Conservation (phyloP, 2,113 vertebrate species). For the Elephantulus edwardii region DNA sequence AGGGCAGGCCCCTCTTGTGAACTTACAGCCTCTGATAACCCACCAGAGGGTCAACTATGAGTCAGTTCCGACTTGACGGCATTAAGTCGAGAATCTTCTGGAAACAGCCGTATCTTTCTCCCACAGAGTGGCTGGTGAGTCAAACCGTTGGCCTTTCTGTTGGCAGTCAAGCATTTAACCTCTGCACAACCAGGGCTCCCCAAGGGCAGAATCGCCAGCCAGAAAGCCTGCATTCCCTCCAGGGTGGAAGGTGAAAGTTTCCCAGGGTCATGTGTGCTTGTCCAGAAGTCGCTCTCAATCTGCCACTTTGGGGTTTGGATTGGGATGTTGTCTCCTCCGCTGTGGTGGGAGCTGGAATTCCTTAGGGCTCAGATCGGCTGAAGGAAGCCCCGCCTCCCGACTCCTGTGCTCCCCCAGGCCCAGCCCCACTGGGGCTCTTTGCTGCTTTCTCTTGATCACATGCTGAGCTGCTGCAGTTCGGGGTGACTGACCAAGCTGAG, state of each 20-base stretch:
- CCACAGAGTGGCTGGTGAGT: background rate
- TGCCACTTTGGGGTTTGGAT: background rate
- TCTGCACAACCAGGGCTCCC: background rate
- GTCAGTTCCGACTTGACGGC: too few relatives aligned
- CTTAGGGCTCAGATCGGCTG: background rate
- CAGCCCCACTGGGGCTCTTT: accelerated
- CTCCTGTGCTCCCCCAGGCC: background rate
- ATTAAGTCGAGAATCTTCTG: too few relatives aligned
- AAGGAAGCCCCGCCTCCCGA: background rate
- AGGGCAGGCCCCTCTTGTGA: too few relatives aligned
- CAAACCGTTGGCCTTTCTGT: background rate
- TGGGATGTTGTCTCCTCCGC: background rate
- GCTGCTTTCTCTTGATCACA: background rate
- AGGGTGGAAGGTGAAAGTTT: background rate
- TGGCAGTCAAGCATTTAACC: background rate
- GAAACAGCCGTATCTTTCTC: background rate
- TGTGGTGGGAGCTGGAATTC: background rate
- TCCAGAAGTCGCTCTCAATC: background rate
- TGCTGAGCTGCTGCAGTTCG: background rate
- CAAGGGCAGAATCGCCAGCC: background rate
- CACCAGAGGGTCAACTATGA: too few relatives aligned
- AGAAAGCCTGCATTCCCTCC: background rate
- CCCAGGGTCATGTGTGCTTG: background rate
- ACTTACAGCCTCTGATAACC: too few relatives aligned
- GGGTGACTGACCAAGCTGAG: background rate